Conservation (phyloP, 2,113 vertebrate genomes). For the Gadus chalcogrammus region DNA sequence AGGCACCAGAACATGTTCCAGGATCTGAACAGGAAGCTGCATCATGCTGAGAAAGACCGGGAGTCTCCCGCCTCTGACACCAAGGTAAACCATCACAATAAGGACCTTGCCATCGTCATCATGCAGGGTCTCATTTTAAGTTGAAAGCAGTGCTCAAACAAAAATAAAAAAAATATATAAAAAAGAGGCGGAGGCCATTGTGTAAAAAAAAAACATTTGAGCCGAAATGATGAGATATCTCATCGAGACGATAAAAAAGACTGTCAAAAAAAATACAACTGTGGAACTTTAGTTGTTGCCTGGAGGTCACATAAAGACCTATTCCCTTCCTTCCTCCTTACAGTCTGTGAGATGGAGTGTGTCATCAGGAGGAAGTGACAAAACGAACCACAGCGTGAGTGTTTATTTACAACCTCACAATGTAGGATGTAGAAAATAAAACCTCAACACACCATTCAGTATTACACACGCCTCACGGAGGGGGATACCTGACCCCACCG, state of each 20-base stretch:
- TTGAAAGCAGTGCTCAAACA: not conserved
- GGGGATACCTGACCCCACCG: constrained; percentile 30
- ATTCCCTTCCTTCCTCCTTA: constrained; percentile 62
- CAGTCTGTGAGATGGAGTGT: constrained; percentile 81
- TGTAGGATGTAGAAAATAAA: constrained; percentile 38
- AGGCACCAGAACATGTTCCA: constrained; percentile 99
- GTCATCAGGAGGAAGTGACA: constrained; percentile 84
- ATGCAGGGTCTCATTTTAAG: constrained; percentile 14
- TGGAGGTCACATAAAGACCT: constrained; percentile 52
- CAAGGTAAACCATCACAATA: constrained; percentile 78
- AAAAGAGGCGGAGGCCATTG: constrained; percentile 21
- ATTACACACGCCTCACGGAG: constrained; percentile 47
- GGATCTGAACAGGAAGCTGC: constrained; percentile 95
- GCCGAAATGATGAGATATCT: not conserved
- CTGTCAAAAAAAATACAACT: not conserved
- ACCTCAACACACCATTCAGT: constrained; percentile 37
- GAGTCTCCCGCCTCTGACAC: constrained; percentile 87
- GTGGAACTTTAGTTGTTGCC: constrained; percentile 38
- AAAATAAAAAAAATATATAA: not conserved
- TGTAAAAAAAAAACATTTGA: not conserved
- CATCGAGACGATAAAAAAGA: not conserved
- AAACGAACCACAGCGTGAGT: constrained; percentile 81
- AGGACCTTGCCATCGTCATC: constrained; percentile 12
- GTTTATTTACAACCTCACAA: constrained; percentile 48
- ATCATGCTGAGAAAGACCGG: constrained; percentile 91